phyloP scores from a whole-genome alignment of 2,113 vertebrate species.

The Halichoerus grypus region DNA sequence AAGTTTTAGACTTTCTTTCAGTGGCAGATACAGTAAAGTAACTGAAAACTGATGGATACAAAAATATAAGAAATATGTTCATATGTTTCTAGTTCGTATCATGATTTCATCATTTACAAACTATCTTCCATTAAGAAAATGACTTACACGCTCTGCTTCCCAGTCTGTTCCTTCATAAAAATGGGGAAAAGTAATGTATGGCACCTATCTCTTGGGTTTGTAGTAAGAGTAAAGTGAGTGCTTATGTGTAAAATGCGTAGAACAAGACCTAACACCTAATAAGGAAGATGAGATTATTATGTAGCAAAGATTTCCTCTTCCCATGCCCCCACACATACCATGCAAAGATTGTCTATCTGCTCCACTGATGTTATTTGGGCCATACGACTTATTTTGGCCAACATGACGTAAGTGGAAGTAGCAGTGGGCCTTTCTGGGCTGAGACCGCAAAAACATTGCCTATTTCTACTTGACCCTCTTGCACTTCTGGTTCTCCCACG shows the following conservation, averaged over 20 bases:
- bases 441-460: not conserved
- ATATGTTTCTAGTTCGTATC: not conserved
- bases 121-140: not conserved
- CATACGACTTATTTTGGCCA: not conserved
- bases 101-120: not conserved
- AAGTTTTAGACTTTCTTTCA: not conserved
- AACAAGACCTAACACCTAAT: not conserved
- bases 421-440: rapidly evolving
- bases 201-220: not conserved
- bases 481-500: not conserved
- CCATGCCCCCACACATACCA: not conserved
- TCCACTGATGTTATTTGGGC: not conserved
- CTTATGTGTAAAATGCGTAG: not conserved
- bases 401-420: not conserved
- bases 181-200: not conserved
- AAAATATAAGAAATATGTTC: not conserved
- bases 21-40: not conserved
- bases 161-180: not conserved
- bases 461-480: not conserved
- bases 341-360: not conserved
- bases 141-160: not conserved
- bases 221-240: not conserved
- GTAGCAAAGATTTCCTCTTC: not conserved
- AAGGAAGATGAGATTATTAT: not conserved
- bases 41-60: not conserved